Evolutionary conservation across 1,140 invertebrate genomes (phyloP).

Genomic region (Diprion similis): DNA sequence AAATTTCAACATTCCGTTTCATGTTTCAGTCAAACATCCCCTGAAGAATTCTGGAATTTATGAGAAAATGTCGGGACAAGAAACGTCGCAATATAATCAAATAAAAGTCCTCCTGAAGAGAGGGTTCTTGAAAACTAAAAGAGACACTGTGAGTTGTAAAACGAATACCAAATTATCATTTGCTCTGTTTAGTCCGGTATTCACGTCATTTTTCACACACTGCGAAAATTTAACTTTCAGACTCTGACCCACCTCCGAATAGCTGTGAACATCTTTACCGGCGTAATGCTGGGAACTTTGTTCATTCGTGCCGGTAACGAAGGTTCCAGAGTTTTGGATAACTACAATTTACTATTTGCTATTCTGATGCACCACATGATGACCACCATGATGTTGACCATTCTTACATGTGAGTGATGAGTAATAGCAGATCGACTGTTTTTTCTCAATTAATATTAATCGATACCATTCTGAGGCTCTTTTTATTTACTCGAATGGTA

Average conservation of each 20-base stretch:
- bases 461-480: slow-evolving; percentile 10
- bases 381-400: slow-evolving; percentile 86
- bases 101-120: slow-evolving; percentile 72
- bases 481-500: slow-evolving; percentile 3
- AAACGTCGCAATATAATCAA: slow-evolving; percentile 75
- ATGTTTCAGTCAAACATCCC: slow-evolving; percentile 22
- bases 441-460: no score
- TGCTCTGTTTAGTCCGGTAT: slow-evolving; percentile 6
- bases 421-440: no score
- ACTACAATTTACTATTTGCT: slow-evolving; percentile 83
- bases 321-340: slow-evolving; percentile 77
- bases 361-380: slow-evolving; percentile 86
- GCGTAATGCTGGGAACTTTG: slow-evolving; percentile 75
- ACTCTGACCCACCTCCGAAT: slow-evolving; percentile 89
- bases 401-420: slow-evolving; percentile 76
- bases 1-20: neutral
- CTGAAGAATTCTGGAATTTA: slow-evolving; percentile 12
- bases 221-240: slow-evolving; percentile 59
- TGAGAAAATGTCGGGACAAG: slow-evolving; percentile 59
- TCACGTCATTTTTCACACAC: neutral
- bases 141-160: slow-evolving; percentile 68
- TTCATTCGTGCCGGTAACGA: slow-evolving; percentile 75
- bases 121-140: slow-evolving; percentile 75
- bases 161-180: slow-evolving; percentile 14
- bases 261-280: slow-evolving; percentile 74